Evolutionary conservation across 2,113 vertebrate genomes (phyloP), one percentile per base, ranked within the genome.

Genomic region (Hydrolagus affinis): DNA sequence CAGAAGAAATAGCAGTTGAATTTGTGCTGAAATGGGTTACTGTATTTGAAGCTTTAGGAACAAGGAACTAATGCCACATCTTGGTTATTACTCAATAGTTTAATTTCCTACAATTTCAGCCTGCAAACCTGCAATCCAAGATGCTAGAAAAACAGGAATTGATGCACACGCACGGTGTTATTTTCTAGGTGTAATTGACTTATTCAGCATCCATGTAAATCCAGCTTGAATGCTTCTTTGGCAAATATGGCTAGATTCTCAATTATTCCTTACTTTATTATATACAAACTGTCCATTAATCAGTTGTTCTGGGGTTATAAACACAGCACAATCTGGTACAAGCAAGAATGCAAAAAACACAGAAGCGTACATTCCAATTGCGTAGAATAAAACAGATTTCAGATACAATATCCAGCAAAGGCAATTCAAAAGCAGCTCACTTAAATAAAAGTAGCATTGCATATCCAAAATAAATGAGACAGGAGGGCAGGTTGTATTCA

Each of bases 391-490:
- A 83, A 83, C 75, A 64, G 64, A 62, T 83, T 75, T 19, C 44
- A 75, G 73, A 75, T 21, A 30, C 56, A 17, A 19, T 28, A 25
- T 83, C 60, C 66, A 44, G 72, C 25, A 9, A 28, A 83, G 77
- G 78, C 78, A 83, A 66, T 83, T 78, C 21, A 4, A 66, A 83
- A 83, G 25, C 32, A 66, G 30, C 64, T 80, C 77, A 56, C 56
- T 83, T 83, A 83, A 83, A 83, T 83, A 83, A 83, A 83, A 83
- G 78, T 62, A 83, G 78, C 78, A 66, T 83, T 62, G 66, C 78
- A 83, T 83, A 59, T 30, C 25, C 23, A 19, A 83, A 80, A 57
- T 30, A 57, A 75, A 44, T 44, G 44, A 44, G 44, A 3, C 44
- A 44, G 6, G 44, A 44, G 44, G 44, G 6, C 44, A 44, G 6